These are phyloP conservation scores for Propithecus coquereli DNA, from an alignment of 2,113 vertebrate species.

Conservation along the genomic window DNA sequence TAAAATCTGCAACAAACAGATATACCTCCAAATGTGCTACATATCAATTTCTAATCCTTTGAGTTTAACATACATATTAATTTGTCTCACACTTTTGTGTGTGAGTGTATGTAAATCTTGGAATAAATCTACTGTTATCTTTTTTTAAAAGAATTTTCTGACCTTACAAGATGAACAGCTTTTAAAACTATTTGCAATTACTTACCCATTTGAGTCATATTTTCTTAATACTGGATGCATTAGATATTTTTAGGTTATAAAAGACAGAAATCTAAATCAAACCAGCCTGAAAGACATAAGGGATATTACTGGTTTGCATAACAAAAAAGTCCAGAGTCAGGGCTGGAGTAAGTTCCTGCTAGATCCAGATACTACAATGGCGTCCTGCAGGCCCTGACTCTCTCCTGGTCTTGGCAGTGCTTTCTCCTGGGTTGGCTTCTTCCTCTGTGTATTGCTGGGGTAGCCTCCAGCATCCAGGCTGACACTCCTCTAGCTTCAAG, in stretches of 20 bases:
- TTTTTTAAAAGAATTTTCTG: neutral
- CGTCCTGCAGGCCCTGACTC: neutral
- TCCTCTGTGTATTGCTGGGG: neutral
- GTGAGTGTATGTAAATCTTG: neutral
- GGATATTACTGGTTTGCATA: neutral
- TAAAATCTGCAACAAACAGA: neutral
- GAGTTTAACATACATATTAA: neutral
- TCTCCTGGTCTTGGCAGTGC: neutral
- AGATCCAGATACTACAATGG: neutral
- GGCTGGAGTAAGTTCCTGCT: neutral
- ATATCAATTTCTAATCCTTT: neutral
- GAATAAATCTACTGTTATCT: neutral
- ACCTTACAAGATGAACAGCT: neutral
- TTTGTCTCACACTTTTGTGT: neutral
- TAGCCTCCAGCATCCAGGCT: neutral
- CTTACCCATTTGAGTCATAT: neutral
- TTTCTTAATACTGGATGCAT: neutral
- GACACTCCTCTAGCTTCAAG: neutral
- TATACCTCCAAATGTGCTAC: neutral
- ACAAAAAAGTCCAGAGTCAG: neutral
- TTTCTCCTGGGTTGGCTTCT: neutral
- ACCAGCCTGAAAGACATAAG: neutral
- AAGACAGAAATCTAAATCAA: conserved; percentile 9
- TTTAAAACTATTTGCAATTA: conserved; percentile 15
- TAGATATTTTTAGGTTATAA: neutral